A percentile compares a stretch with the other conserved stretches of the same genome.
These are phyloP conservation scores for Microcebus murinus DNA, from an alignment of 2,113 vertebrate genomes.

Conservation along the genomic window DNA sequence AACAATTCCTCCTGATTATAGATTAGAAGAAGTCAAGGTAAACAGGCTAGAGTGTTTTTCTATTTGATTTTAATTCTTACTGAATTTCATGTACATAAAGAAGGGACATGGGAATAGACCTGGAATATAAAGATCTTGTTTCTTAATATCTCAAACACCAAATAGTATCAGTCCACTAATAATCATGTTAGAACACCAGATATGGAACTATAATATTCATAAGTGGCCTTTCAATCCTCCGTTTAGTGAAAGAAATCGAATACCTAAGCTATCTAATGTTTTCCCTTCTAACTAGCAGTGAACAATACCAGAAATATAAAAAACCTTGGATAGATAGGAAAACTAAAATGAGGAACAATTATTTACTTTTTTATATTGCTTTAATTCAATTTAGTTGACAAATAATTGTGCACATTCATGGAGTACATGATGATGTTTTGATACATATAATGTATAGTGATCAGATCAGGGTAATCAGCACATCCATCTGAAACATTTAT, in stretches of 20 bases:
- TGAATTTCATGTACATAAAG: background rate
- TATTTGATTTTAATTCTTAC: background rate
- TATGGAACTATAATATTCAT: background rate
- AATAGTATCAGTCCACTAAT: background rate
- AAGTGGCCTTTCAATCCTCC: background rate
- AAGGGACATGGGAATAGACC: background rate
- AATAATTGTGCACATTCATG: too few relatives aligned
- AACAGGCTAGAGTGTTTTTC: background rate
- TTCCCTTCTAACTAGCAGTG: background rate
- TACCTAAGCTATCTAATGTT: background rate
- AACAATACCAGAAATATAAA: background rate
- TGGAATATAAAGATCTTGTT: background rate
- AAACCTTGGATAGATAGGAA: background rate
- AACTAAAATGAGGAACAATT: background rate
- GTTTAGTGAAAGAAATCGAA: background rate
- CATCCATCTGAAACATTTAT: too few relatives aligned
- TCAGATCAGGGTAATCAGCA: too few relatives aligned
- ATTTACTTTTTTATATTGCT: too few relatives aligned
- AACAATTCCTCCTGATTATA: slow-evolving; percentile 87
- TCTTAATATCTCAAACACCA: background rate
- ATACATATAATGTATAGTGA: too few relatives aligned
- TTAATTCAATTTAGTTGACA: too few relatives aligned
- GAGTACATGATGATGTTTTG: too few relatives aligned
- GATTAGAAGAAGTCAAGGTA: slow-evolving; percentile 84
- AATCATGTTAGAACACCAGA: background rate